Conservation (phyloP, 2,888 invertebrate species). For the Maniola hyperantus region DNA sequence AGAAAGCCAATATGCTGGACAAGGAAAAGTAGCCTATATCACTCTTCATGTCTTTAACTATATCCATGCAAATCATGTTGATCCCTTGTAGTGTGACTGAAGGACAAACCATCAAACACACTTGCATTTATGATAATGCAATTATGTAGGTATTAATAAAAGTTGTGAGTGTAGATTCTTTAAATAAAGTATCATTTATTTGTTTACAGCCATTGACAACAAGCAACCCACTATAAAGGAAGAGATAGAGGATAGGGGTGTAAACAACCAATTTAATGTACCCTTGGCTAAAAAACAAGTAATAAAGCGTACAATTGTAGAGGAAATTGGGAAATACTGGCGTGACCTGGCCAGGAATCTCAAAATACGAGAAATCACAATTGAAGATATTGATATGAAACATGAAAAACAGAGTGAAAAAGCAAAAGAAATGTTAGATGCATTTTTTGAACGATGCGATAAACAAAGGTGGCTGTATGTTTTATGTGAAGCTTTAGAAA, state of each 20-base stretch:
- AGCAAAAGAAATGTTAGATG: constrained; percentile 56
- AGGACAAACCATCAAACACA: too few relatives aligned
- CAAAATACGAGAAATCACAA: constrained; percentile 60
- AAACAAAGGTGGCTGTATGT: constrained; percentile 66
- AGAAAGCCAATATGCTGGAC: too few relatives aligned
- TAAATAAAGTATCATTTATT: not conserved
- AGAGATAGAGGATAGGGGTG: constrained; percentile 40
- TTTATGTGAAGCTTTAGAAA: constrained; percentile 68
- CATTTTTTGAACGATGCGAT: constrained; percentile 52
- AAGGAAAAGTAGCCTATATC: too few relatives aligned
- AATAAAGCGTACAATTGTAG: constrained; percentile 58
- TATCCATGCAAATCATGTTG: too few relatives aligned
- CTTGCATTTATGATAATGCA: too few relatives aligned
- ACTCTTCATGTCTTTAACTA: too few relatives aligned
- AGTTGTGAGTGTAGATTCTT: too few relatives aligned
- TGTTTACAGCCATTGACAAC: constrained; percentile 46
- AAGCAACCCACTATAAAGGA: constrained; percentile 32
- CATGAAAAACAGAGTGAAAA: constrained; percentile 50
- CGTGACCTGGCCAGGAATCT: constrained; percentile 66
- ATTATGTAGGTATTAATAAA: too few relatives aligned
- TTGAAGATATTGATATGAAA: constrained; percentile 63
- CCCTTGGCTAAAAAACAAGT: constrained; percentile 56
- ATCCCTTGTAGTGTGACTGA: too few relatives aligned
- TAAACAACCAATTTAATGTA: constrained; percentile 48
- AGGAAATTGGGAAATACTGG: constrained; percentile 69